A percentile compares a stretch with the other conserved stretches of the same genome.
Conservation (phyloP, 92 coral and sea anemone species). For the Paramuricea clavata region DNA sequence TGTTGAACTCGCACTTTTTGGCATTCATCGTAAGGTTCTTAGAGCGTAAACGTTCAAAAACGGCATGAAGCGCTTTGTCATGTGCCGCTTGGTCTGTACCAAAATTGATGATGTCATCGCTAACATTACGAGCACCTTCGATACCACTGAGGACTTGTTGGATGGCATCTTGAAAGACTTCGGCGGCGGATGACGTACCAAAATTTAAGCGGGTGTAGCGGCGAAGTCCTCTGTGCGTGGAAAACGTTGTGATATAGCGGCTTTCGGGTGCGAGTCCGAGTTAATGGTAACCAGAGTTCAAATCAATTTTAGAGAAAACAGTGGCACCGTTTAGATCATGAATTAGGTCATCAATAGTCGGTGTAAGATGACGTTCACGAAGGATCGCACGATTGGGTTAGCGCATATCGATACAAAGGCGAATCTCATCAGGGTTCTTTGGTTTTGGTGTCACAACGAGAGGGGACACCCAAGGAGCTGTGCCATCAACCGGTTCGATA, state of each 20-base stretch:
- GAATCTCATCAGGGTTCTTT: conserved; percentile 22
- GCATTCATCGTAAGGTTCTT: conserved; percentile 19
- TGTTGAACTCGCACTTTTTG: conserved; percentile 45
- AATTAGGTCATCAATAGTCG: conserved; percentile 28
- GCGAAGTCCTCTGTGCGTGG: conserved; percentile 26
- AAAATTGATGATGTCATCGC: conserved; percentile 34
- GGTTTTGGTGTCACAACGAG: conserved; percentile 26
- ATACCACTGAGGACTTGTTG: conserved; percentile 15
- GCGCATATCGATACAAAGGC: conserved; percentile 33
- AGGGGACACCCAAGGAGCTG: conserved; percentile 20
- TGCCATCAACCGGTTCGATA: conserved; percentile 27
- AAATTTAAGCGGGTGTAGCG: conserved; percentile 25
- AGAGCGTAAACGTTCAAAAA: not conserved
- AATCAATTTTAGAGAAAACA: conserved; percentile 36
- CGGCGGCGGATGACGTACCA: conserved; percentile 18
- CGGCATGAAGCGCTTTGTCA: conserved; percentile 13
- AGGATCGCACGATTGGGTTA: conserved; percentile 6
- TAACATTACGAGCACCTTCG: conserved; percentile 18
- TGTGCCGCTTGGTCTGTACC: conserved; percentile 22
- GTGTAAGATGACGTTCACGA: conserved; percentile 31
- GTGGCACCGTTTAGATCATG: conserved; percentile 37
- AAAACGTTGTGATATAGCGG: conserved; percentile 25
- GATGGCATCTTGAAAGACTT: conserved; percentile 34
- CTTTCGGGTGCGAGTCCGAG: conserved; percentile 40
- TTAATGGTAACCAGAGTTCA: conserved; percentile 30